Evolutionary conservation across 2,888 invertebrate species (phyloP).

Genomic region (Bhutanitis thaidina): DNA sequence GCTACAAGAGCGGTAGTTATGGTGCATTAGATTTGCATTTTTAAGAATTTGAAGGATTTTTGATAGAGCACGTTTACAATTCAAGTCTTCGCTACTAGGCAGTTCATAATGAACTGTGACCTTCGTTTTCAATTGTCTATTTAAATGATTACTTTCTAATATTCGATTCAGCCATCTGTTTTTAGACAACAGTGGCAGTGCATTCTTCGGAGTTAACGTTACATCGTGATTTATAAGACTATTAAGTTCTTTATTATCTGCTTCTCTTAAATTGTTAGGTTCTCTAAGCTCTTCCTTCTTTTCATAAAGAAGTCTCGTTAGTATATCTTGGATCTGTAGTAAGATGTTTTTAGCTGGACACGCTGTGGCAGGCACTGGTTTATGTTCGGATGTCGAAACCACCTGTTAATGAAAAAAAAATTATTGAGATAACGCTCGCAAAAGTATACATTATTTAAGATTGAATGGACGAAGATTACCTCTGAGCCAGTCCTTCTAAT

Average conservation of each 20-base stretch:
- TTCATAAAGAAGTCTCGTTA: neutral
- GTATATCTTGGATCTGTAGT: constrained; percentile 10
- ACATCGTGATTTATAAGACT: neutral
- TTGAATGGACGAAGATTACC: neutral
- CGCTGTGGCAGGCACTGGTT: neutral
- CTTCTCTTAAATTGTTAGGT: neutral
- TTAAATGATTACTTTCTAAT: neutral
- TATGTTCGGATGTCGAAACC: neutral
- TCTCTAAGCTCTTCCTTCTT: neutral
- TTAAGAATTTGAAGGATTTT: constrained; percentile 8
- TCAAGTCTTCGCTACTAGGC: neutral
- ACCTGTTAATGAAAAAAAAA: neutral
- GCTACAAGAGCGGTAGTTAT: too few species aligned
- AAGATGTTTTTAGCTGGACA: constrained; percentile 11
- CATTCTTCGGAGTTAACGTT: too few species aligned
- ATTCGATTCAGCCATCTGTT: neutral
- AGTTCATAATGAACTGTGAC: constrained; percentile 10
- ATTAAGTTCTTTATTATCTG: neutral
- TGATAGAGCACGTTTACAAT: constrained; percentile 8
- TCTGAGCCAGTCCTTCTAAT: neutral
- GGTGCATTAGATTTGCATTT: neutral
- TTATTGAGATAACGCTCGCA: neutral
- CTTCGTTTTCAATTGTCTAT: constrained; percentile 5
- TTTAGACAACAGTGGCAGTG: neutral
- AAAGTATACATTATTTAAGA: too few species aligned